Conservation (phyloP, 2,797 vertebrate genomes). For the Vultur gryphus region DNA sequence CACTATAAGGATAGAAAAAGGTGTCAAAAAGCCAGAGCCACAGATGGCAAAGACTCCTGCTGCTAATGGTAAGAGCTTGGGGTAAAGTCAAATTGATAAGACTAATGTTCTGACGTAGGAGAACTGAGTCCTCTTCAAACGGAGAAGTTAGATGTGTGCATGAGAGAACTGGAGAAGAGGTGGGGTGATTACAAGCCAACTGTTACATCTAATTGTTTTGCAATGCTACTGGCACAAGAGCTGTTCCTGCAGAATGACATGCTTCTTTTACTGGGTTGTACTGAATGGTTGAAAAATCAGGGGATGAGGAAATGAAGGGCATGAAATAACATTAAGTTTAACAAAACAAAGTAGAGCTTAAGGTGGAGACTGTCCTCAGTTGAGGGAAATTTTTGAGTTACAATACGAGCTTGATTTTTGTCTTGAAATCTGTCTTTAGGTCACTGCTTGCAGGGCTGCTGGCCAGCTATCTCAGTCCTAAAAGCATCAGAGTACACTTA, state of each 20-base stretch:
- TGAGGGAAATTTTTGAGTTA: neutral
- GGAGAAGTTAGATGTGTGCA: neutral
- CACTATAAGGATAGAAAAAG: constrained; percentile 87
- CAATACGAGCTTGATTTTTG: neutral
- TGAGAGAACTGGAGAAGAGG: neutral
- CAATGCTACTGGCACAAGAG: neutral
- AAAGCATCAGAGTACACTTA: neutral
- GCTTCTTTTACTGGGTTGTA: neutral
- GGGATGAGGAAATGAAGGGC: neutral
- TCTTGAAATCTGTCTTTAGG: neutral
- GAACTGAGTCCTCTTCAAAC: neutral
- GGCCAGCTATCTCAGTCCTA: neutral
- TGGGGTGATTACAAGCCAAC: neutral
- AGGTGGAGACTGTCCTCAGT: neutral
- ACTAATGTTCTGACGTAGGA: neutral
- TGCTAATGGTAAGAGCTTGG: constrained; percentile 79
- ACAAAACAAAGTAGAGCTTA: neutral
- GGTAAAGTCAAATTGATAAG: neutral
- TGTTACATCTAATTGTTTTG: neutral
- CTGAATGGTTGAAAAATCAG: neutral
- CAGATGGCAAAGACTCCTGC: constrained; percentile 66
- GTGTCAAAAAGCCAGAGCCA: constrained; percentile 69
- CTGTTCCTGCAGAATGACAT: neutral
- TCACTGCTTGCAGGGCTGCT: neutral
- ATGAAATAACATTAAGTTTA: neutral